These are phyloP conservation scores for Prietella phreatophila DNA, from an alignment of 2,113 vertebrate genomes.

Conservation along the genomic window DNA sequence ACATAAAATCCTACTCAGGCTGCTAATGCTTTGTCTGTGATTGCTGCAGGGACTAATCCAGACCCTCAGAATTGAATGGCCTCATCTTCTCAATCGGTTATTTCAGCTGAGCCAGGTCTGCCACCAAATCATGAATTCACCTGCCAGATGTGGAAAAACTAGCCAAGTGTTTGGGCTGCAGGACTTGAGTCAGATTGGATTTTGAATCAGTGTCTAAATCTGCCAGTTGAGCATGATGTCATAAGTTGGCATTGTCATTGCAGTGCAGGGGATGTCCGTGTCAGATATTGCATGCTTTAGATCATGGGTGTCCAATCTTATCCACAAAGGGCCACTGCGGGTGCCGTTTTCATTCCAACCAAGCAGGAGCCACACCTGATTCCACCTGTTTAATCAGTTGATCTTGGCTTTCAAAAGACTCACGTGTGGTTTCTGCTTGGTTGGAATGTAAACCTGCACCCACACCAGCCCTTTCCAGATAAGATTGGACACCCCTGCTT, in stretches of 20 bases:
- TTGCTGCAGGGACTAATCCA: neutral
- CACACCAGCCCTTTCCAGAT: no score
- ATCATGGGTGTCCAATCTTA: no score
- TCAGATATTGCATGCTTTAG: neutral
- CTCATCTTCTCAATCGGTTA: neutral
- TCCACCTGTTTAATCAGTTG: no score
- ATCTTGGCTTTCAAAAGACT: no score
- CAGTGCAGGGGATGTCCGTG: neutral
- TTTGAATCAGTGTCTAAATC: conserved; percentile 1
- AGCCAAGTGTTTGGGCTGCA: neutral
- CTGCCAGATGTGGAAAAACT: neutral
- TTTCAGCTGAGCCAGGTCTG: conserved; percentile 2
- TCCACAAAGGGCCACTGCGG: no score
- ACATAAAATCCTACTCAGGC: neutral
- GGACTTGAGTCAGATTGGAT: conserved; percentile 7
- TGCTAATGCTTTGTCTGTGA: neutral
- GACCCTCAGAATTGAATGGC: neutral
- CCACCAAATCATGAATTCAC: conserved; percentile 1
- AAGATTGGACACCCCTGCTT: neutral
- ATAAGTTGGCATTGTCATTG: neutral
- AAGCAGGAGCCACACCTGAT: no score
- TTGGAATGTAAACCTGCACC: no score
- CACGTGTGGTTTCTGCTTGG: no score
- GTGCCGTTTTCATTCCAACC: no score
- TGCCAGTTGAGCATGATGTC: neutral